Conservation (phyloP, 2,113 vertebrate species). For the Gymnocephalus cernua region DNA sequence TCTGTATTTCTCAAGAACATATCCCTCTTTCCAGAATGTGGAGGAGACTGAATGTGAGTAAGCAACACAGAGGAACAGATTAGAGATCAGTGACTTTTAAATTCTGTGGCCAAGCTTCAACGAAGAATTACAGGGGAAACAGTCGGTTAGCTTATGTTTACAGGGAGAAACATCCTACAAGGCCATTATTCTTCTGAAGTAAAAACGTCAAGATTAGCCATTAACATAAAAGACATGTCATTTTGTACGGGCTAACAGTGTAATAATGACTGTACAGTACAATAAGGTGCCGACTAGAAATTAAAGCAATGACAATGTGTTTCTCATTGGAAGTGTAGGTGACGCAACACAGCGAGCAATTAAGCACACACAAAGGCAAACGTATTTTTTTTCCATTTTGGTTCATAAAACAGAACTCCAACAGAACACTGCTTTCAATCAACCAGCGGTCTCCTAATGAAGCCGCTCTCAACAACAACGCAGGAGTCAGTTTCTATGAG, state of each 20-base stretch:
- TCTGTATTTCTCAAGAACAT: background rate
- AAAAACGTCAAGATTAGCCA: slow-evolving; percentile 2
- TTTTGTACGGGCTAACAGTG: slow-evolving; percentile 54
- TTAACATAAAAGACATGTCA: background rate
- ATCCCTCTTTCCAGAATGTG: background rate
- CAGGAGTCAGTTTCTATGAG: background rate
- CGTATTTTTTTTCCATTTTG: slow-evolving; percentile 15
- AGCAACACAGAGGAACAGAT: background rate
- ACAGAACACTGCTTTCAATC: slow-evolving; percentile 31
- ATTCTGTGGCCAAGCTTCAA: background rate
- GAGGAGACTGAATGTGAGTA: background rate
- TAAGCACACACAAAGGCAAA: slow-evolving; percentile 57
- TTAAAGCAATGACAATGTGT: slow-evolving; percentile 22
- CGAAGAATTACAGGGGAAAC: background rate
- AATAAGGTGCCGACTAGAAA: slow-evolving; percentile 51
- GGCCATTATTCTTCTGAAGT: background rate
- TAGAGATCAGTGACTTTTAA: slow-evolving; percentile 5
- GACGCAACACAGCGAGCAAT: slow-evolving; percentile 57
- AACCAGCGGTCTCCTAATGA: slow-evolving; percentile 11
- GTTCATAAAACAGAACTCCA: slow-evolving; percentile 56
- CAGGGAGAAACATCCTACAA: background rate
- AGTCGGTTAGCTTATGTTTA: slow-evolving; percentile 29
- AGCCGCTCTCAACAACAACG: slow-evolving; percentile 28
- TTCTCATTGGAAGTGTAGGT: slow-evolving; percentile 32
- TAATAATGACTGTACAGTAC: slow-evolving; percentile 59